Percentiles rank a stretch among this genome's conserved stretches.
phyloP scores from a whole-genome alignment of 2,888 invertebrate species.

The Steinernema hermaphroditum region DNA sequence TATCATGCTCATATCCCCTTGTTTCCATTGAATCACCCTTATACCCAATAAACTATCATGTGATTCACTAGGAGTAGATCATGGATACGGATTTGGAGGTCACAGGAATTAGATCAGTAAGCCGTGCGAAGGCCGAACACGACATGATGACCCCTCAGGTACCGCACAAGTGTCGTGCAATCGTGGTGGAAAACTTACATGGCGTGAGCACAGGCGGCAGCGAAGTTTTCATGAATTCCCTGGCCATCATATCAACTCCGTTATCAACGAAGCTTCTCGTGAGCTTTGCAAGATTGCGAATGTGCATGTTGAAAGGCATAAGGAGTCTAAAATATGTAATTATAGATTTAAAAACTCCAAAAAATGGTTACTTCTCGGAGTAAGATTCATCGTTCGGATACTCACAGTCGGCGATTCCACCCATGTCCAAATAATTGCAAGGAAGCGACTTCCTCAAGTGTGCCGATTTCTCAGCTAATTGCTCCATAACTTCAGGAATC shows the following conservation, averaged over 20 bases:
- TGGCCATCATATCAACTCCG: slow-evolving; percentile 81
- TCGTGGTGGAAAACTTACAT: slow-evolving; percentile 34
- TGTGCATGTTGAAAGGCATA: neutral
- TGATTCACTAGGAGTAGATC: too few relatives aligned
- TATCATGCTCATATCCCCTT: too few relatives aligned
- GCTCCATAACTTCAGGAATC: slow-evolving; percentile 38
- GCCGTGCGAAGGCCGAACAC: too few relatives aligned
- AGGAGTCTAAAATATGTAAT: neutral
- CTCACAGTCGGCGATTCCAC: slow-evolving; percentile 41
- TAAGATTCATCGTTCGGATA: slow-evolving; percentile 51
- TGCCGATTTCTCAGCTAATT: slow-evolving; percentile 31
- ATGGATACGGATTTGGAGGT: too few relatives aligned
- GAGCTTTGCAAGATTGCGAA: neutral
- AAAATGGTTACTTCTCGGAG: slow-evolving; percentile 47
- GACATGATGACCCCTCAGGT: too few relatives aligned
- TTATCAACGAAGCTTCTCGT: neutral
- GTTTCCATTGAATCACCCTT: too few relatives aligned
- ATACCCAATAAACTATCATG: too few relatives aligned
- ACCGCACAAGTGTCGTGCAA: too few relatives aligned
- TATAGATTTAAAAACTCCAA: neutral
- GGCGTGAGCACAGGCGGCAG: slow-evolving; percentile 77
- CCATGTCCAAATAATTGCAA: slow-evolving; percentile 33
- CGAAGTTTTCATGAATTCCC: slow-evolving; percentile 81
- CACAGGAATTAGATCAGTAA: too few relatives aligned
- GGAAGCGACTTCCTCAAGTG: slow-evolving; percentile 38